Base-by-base conservation (phyloP, 2,797 vertebrate genomes). In the Gallinago nigripennis region DNA sequence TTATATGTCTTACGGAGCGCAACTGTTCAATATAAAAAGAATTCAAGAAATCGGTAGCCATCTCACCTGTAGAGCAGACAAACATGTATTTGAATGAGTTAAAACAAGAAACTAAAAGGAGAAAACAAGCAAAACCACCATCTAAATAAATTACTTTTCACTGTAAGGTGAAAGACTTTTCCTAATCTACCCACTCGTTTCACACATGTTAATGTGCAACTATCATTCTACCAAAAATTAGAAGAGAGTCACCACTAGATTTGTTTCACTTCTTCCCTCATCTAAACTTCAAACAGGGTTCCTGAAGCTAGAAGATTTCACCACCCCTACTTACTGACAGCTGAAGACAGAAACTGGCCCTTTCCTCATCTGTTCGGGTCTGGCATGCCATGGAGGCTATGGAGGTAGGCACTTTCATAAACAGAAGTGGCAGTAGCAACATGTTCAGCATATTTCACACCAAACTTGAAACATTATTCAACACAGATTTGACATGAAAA, bases 171-270 rank as follows among this genome's bases (percentile, higher is more conserved):
- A 82, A 91, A 87, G 92, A 46, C 65, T 63, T 73, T 71, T 84
- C 79, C 84, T 53, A 66, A 68, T n/a, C 70, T 88, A 80, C 71
- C 72, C 81, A 90, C 80, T 88, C 70, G 65, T 70, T 93, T 94
- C 83, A 94, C 81, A 94, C 66, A 50, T 0, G 2, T 50, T 69
- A 46, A 93, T 12, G 3, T 48, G 53, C 33, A 68, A 82, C 60
- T 80, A 80, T 14, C 71, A 41, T 66, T 88, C 68, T 35, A 82
- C 31, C 58, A 94, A 96, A 95, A 89, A 90, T 50, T 51, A 87
- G 35, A 77, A 61, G 37, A 50, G 16, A 76, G 61, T 53, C 53
- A 64, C 45, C 85, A 81, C 41, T 66, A 91, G 64, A 82, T 93
- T 91, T 81, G 30, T 87, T 95, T 90, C 92, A 72, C 45, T 89